phyloP scores from a whole-genome alignment of 2,113 vertebrate genomes.

The Ctenodactylus gundi region DNA sequence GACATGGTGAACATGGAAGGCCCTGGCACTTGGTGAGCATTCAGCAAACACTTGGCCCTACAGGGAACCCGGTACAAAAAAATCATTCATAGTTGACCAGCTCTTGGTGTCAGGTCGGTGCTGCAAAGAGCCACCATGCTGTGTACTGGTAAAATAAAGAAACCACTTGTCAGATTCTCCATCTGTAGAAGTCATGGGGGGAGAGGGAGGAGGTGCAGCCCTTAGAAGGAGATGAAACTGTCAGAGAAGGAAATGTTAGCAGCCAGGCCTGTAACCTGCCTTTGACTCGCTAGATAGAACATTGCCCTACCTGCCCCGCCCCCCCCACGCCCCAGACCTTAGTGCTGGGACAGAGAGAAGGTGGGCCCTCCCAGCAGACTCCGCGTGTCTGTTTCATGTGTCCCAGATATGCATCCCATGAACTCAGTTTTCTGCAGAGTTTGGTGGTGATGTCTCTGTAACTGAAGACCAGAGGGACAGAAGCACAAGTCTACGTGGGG shows the following conservation, averaged over 20 bases:
- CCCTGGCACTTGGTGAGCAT: not conserved
- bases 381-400: not conserved
- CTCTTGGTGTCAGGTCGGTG: conserved; percentile 50
- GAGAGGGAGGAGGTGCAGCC: not conserved
- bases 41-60: conserved; percentile 27
- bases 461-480: not conserved
- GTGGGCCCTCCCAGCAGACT: not conserved
- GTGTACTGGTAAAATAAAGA: conserved; percentile 51
- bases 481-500: not conserved
- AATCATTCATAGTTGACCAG: conserved; percentile 65
- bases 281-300: not conserved
- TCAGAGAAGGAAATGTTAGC: not conserved
- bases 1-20: not conserved
- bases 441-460: not conserved
- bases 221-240: not conserved
- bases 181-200: conserved; percentile 4
- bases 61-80: conserved; percentile 39
- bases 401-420: not conserved
- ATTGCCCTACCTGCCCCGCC: not conserved
- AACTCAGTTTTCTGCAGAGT: not conserved
- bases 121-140: conserved; percentile 3
- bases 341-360: not conserved
- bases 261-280: not conserved
- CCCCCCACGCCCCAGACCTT: not conserved
- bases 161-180: conserved; percentile 54